Evolutionary conservation across 2,797 vertebrate genomes (phyloP).

Genomic region (Malurus splendens): DNA sequence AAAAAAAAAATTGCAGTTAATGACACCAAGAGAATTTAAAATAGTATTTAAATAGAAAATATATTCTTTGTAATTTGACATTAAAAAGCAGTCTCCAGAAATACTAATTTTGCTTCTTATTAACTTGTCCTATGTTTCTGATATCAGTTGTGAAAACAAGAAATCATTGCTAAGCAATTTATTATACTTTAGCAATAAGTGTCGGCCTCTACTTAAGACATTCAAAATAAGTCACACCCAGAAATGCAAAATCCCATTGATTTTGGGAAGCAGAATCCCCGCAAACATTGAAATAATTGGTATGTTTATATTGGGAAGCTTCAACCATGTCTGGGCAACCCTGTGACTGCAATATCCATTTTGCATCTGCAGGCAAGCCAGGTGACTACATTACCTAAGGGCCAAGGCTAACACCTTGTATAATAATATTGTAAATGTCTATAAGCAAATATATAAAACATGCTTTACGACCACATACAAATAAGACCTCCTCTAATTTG

Average conservation of each 20-base stretch:
- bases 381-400: not conserved
- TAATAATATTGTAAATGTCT: not conserved
- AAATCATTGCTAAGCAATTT: not conserved
- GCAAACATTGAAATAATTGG: not conserved
- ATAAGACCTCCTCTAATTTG: not conserved
- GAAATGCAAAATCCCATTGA: not conserved
- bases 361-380: not conserved
- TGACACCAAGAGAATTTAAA: not conserved
- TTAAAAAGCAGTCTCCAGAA: not conserved
- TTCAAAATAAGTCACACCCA: not conserved
- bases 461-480: not conserved
- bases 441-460: not conserved
- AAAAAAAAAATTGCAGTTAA: not conserved
- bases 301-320: not conserved
- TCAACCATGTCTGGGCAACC: not conserved
- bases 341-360: not conserved
- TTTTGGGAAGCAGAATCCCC: not conserved
- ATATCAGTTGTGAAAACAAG: not conserved
- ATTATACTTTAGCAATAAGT: not conserved
- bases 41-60: not conserved
- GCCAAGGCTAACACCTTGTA: not conserved
- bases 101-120: not conserved
- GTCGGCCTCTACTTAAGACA: not conserved
- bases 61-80: not conserved
- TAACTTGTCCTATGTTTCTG: not conserved